phyloP scores from a whole-genome alignment of 2,888 invertebrate genomes.

The Ennomos erosarius region DNA sequence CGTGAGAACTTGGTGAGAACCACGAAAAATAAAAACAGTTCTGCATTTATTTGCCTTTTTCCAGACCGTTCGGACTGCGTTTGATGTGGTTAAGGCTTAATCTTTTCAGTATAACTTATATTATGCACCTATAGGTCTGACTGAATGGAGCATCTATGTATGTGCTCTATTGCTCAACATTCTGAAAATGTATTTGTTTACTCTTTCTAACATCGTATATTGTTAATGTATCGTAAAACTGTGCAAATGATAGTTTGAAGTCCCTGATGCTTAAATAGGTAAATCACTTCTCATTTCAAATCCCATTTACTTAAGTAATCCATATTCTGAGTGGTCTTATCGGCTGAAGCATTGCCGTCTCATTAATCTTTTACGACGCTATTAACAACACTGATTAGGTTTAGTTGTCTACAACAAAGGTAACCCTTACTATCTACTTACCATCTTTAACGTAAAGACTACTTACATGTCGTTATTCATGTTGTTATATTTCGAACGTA shows the following conservation, averaged over 20 bases:
- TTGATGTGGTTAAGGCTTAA: no score
- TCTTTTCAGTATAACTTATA: no score
- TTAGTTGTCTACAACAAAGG: constrained; percentile 13
- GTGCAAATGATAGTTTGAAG: not conserved
- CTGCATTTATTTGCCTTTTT: no score
- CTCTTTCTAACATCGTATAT: no score
- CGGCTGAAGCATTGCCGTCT: constrained; percentile 34
- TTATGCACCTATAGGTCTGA: no score
- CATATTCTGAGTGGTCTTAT: constrained; percentile 31
- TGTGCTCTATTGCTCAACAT: no score
- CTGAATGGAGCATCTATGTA: no score
- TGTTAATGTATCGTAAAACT: no score
- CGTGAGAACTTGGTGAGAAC: constrained; percentile 6
- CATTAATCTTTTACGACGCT: constrained; percentile 33
- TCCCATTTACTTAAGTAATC: constrained; percentile 34
- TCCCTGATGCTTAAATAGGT: constrained; percentile 17
- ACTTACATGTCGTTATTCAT: no score
- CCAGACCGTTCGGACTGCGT: no score
- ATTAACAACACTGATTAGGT: constrained; percentile 21
- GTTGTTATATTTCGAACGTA: not conserved
- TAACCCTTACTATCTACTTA: constrained; percentile 6
- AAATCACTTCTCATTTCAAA: constrained; percentile 27
- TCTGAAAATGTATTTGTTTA: no score
- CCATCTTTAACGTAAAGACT: no score
- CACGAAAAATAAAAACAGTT: not conserved